Evolutionary conservation across 2,113 vertebrate genomes (phyloP).

Genomic region (Lipotes vexillifer): DNA sequence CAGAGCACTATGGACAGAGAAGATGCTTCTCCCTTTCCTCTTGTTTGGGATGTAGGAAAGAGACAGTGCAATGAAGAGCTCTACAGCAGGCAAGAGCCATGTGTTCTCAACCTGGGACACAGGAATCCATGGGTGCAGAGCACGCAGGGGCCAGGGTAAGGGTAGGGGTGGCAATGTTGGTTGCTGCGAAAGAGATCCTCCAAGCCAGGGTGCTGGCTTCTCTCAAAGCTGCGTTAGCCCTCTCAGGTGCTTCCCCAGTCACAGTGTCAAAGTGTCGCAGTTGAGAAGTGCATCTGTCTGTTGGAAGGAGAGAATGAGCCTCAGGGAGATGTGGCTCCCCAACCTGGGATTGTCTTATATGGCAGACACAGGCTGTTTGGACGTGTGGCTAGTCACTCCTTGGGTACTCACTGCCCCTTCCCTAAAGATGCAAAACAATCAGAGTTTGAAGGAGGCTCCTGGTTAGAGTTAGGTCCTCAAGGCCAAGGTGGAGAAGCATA

Average conservation of each 20-base stretch:
- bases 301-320: neutral
- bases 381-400: neutral
- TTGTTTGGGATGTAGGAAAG: neutral
- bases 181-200: neutral
- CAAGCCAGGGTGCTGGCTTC: neutral
- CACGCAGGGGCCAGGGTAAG: rapidly evolving
- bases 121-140: too few species aligned
- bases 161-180: neutral
- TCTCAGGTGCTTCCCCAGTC: neutral
- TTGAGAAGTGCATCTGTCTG: neutral
- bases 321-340: neutral
- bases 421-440: neutral
- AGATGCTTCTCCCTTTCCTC: neutral
- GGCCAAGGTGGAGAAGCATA: neutral
- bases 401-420: neutral
- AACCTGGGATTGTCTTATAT: neutral
- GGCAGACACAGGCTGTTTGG: neutral
- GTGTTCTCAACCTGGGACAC: rapidly evolving
- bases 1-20: neutral
- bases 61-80: neutral
- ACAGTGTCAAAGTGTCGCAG: neutral
- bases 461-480: neutral
- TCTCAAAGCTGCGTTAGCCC: neutral
- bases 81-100: neutral
- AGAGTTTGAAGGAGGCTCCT: neutral